These are phyloP conservation scores for Apeltes quadracus DNA, from an alignment of 2,113 vertebrate species.

Conservation along the genomic window DNA sequence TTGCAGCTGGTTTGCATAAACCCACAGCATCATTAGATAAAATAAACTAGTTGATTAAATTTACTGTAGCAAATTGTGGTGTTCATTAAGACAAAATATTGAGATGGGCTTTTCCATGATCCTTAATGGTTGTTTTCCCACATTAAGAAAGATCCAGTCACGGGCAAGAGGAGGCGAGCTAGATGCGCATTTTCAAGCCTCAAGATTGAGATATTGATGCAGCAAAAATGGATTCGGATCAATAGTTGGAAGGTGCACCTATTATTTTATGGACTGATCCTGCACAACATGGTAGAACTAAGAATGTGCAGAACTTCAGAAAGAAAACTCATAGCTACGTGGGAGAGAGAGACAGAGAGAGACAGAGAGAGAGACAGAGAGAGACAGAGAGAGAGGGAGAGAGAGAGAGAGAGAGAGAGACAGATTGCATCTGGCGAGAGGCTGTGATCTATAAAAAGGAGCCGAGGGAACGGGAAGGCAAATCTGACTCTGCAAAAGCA, in stretches of 20 bases:
- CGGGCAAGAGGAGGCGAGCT: background rate
- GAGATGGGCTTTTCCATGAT: constrained; percentile 6
- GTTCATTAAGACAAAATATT: constrained; percentile 22
- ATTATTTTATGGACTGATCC: constrained; percentile 43
- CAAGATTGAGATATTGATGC: constrained; percentile 43
- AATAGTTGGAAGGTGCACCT: constrained; percentile 48
- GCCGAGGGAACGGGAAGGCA: constrained; percentile 49
- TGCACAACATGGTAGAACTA: constrained; percentile 37
- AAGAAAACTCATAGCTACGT: constrained; percentile 48
- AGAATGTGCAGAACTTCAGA: constrained; percentile 42
- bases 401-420: constrained; percentile 22
- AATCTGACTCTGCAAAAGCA: constrained; percentile 62
- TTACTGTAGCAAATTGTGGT: constrained; percentile 23
- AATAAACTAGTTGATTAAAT: constrained; percentile 62
- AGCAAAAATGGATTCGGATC: constrained; percentile 44
- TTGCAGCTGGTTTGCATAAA: constrained; percentile 64
- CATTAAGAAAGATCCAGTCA: constrained; percentile 5
- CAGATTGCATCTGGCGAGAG: constrained; percentile 56
- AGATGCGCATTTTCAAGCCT: constrained; percentile 14
- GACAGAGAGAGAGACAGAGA: constrained; percentile 35
- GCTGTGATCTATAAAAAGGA: constrained; percentile 64
- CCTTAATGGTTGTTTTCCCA: background rate
- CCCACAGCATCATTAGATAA: constrained; percentile 68
- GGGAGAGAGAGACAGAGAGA: constrained; percentile 22
- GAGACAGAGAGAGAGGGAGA: constrained; percentile 13